phyloP scores from a whole-genome alignment of 2,797 vertebrate species.

The Epinephelus coioides region DNA sequence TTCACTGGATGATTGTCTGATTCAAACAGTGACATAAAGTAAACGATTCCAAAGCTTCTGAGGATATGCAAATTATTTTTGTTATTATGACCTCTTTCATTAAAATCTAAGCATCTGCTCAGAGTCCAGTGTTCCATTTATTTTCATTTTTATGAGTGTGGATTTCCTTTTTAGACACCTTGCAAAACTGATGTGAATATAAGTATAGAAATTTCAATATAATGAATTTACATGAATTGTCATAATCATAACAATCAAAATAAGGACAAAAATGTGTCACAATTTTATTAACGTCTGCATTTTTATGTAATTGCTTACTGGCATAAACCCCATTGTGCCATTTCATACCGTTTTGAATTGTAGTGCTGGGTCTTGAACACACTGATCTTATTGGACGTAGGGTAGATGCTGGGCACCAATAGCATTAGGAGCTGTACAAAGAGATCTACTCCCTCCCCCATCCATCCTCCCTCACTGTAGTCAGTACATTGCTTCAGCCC shows the following conservation, averaged over 20 bases:
- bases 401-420: slow-evolving; percentile 14
- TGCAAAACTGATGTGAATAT: not conserved
- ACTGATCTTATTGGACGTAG: not conserved
- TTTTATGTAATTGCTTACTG: accelerated
- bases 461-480: slow-evolving; percentile 2
- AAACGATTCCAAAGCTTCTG: not conserved
- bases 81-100: not conserved
- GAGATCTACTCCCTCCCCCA: slow-evolving; percentile 37
- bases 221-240: not conserved
- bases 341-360: not conserved
- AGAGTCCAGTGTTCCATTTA: not conserved
- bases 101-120: not conserved
- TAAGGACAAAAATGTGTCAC: not conserved
- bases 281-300: not conserved
- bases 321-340: not conserved
- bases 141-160: not conserved
- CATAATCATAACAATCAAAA: not conserved
- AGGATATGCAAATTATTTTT: not conserved
- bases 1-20: not conserved
- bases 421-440: slow-evolving; percentile 20
- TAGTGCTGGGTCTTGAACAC: not conserved
- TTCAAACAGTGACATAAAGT: not conserved
- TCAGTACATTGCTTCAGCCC: not conserved
- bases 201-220: not conserved
- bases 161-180: not conserved